These are phyloP conservation scores for Aricia agestis DNA, from an alignment of 1,140 invertebrate genomes.

Conservation along the genomic window DNA sequence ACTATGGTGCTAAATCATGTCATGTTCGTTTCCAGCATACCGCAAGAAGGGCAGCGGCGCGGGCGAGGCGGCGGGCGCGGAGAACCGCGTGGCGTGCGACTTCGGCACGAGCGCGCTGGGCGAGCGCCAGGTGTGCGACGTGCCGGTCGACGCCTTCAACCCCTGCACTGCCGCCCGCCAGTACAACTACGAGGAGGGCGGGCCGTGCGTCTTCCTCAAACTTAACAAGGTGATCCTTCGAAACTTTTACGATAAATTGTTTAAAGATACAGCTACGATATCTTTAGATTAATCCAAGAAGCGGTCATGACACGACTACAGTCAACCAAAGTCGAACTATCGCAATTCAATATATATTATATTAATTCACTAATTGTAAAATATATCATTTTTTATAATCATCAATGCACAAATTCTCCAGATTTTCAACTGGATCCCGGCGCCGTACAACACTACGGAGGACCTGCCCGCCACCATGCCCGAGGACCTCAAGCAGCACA, in stretches of 20 bases:
- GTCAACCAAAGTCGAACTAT: too few relatives aligned
- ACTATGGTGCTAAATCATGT: too few relatives aligned
- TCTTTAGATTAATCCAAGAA: too few relatives aligned
- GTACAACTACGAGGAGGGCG: constrained; percentile 86
- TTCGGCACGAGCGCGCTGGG: constrained; percentile 63
- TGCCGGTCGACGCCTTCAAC: constrained; percentile 78
- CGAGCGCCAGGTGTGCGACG: constrained; percentile 73
- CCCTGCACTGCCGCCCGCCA: constrained; percentile 83
- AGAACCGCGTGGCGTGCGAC: constrained; percentile 76
- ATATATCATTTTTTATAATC: too few relatives aligned
- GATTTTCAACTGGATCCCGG: constrained; percentile 89
- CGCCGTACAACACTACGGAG: constrained; percentile 85
- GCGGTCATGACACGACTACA: too few relatives aligned
- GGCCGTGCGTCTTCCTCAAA: constrained; percentile 90
- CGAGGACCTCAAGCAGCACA: constrained; percentile 83
- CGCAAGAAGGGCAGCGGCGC: constrained; percentile 65
- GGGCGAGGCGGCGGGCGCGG: constrained; percentile 51
- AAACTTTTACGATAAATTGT: too few relatives aligned
- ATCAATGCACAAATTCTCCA: constrained; percentile 46
- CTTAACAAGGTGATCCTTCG: constrained; percentile 82
- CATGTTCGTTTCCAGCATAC: constrained; percentile 45
- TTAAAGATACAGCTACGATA: too few relatives aligned
- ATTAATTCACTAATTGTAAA: too few relatives aligned
- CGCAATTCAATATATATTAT: too few relatives aligned
- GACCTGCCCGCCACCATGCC: constrained; percentile 84